These are phyloP conservation scores for Ceratotherium simum DNA, from an alignment of 2,113 vertebrate species.

Conservation along the genomic window DNA sequence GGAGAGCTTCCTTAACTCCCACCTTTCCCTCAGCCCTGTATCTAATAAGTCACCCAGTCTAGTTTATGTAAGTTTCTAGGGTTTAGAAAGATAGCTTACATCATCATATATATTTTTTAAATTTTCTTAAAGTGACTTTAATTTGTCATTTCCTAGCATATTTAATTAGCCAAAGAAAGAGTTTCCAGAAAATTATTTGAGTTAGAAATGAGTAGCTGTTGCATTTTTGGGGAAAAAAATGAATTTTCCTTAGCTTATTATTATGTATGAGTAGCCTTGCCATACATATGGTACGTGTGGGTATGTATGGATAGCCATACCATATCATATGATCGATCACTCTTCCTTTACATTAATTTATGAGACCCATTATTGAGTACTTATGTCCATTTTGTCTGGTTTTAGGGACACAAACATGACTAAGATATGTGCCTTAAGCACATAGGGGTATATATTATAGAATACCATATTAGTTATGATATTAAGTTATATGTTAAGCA, in stretches of 20 bases:
- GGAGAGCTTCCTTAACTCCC: neutral
- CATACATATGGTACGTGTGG: no score
- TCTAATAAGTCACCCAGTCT: neutral
- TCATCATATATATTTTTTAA: neutral
- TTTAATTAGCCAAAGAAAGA: conserved; percentile 46
- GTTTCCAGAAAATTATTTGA: conserved; percentile 39
- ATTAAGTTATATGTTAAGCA: neutral
- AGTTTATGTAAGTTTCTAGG: neutral
- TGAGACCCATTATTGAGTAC: neutral
- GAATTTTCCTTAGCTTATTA: neutral
- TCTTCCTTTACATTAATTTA: conserved; percentile 4
- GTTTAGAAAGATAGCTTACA: neutral
- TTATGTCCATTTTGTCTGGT: neutral
- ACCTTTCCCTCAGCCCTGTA: neutral
- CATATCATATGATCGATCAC: neutral
- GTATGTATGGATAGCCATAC: no score
- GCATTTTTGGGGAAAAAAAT: neutral
- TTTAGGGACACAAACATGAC: neutral
- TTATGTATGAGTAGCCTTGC: neutral
- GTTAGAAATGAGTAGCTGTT: neutral
- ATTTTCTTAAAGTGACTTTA: conserved; percentile 23
- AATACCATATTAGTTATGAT: neutral
- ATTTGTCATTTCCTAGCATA: neutral
- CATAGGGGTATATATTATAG: neutral
- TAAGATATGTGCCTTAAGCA: neutral